Percentiles rank a stretch among this genome's conserved stretches.
These are phyloP conservation scores for Eurosta solidaginis DNA, from an alignment of 1,140 invertebrate genomes.

Conservation along the genomic window DNA sequence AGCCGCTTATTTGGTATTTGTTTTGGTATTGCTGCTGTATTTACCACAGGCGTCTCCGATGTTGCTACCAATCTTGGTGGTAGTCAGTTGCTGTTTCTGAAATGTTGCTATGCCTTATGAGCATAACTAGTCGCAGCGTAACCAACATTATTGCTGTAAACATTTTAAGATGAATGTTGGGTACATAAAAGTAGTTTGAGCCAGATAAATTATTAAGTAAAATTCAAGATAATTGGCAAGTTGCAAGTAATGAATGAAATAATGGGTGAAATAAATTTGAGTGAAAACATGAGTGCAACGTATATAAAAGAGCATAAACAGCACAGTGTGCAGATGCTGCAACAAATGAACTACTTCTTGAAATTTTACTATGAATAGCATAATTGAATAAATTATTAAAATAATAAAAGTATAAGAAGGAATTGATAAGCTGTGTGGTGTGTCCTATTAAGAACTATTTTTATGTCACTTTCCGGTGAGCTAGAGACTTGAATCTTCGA, in stretches of 20 bases:
- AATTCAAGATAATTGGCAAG: not conserved
- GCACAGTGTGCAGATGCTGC: too few relatives aligned
- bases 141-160: not conserved
- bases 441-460: too few relatives aligned
- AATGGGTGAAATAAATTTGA: not conserved
- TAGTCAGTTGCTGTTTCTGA: not conserved
- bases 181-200: not conserved
- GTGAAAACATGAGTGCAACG: not conserved
- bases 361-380: too few relatives aligned
- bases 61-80: not conserved
- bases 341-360: too few relatives aligned
- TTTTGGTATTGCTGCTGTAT: slow-evolving; percentile 1
- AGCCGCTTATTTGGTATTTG: not conserved
- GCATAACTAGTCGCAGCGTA: not conserved
- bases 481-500: too few relatives aligned
- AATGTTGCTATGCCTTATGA: not conserved
- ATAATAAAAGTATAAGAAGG: too few relatives aligned
- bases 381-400: too few relatives aligned
- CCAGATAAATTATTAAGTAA: too few relatives aligned
- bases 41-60: not conserved
- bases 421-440: too few relatives aligned
- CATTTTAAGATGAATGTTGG: not conserved
- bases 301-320: too few relatives aligned
- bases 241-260: not conserved
- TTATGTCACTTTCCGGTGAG: too few relatives aligned